These are phyloP conservation scores for Anser cygnoides DNA, from an alignment of 2,113 vertebrate species.

Conservation along the genomic window DNA sequence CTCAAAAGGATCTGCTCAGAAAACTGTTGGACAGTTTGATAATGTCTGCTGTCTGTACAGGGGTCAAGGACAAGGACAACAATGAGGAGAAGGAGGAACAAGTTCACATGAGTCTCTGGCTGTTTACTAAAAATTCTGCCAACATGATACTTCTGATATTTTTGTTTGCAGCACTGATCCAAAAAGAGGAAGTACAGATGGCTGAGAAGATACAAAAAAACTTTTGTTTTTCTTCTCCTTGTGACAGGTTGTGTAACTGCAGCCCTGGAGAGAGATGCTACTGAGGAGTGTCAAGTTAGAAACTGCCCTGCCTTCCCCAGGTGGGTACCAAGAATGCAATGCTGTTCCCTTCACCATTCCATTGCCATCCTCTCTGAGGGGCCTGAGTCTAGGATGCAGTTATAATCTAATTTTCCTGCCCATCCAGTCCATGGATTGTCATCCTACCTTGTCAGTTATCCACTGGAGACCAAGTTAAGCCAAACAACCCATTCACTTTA, in stretches of 20 bases:
- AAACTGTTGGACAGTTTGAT: background rate
- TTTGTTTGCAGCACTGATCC: conserved; percentile 37
- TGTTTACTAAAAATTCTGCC: conserved; percentile 57
- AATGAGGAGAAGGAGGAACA: conserved; percentile 27
- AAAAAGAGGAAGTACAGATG: conserved; percentile 55
- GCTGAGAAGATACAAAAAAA: conserved; percentile 43
- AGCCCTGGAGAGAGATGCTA: background rate
- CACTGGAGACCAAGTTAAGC: background rate
- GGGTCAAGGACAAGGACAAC: background rate
- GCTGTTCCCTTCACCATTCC: background rate
- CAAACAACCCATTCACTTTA: background rate
- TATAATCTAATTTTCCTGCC: background rate
- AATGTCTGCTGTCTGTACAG: background rate
- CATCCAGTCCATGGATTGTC: background rate
- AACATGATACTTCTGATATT: conserved; percentile 32
- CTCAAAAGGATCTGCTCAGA: background rate
- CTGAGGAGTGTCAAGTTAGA: background rate
- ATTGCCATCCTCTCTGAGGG: background rate
- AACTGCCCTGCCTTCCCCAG: background rate
- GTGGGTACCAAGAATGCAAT: background rate
- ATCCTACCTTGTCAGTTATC: background rate
- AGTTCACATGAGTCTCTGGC: background rate
- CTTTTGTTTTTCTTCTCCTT: conserved; percentile 15
- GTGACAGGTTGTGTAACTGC: conserved; percentile 3
- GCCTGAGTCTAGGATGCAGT: background rate